Conservation (phyloP, 2,113 vertebrate genomes). For the Carassius auratus region DNA sequence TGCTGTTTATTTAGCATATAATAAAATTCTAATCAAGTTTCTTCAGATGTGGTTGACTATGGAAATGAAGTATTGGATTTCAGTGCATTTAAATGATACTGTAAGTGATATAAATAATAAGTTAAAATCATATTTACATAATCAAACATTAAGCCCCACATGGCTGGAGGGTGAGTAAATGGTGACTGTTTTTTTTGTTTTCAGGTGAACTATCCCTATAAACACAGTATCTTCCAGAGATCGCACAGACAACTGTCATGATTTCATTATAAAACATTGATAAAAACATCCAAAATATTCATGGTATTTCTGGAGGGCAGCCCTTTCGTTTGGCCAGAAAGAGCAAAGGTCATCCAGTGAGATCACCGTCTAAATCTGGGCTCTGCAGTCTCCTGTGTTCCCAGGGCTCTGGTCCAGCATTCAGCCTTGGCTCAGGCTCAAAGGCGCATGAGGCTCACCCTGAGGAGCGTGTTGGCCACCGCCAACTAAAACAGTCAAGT, state of each 20-base stretch:
- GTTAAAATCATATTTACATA: conserved; percentile 8
- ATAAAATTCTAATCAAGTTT: not conserved
- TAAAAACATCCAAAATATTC: conserved; percentile 16
- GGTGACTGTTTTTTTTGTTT: not conserved
- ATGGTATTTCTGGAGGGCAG: not conserved
- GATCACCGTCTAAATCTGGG: not conserved
- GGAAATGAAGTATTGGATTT: conserved; percentile 7
- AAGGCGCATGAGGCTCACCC: not conserved
- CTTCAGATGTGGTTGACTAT: conserved; percentile 3
- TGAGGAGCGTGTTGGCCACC: not conserved
- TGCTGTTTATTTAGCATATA: conserved; percentile 12
- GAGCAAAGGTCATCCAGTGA: not conserved
- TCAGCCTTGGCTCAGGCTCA: not conserved
- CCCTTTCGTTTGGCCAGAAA: not conserved
- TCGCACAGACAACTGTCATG: conserved; percentile 6
- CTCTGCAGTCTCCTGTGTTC: conserved; percentile 18
- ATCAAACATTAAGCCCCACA: conserved; percentile 4
- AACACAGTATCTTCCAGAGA: not conserved
- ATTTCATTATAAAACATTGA: conserved; percentile 30
- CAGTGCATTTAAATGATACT: conserved; percentile 16
- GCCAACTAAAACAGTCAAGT: not conserved
- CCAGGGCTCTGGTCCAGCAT: conserved; percentile 28
- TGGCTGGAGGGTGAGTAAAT: not conserved
- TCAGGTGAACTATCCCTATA: not conserved
- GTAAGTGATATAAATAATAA: not conserved